Base-by-base conservation (phyloP, 2,888 invertebrate species). In the Alitta virens region DNA sequence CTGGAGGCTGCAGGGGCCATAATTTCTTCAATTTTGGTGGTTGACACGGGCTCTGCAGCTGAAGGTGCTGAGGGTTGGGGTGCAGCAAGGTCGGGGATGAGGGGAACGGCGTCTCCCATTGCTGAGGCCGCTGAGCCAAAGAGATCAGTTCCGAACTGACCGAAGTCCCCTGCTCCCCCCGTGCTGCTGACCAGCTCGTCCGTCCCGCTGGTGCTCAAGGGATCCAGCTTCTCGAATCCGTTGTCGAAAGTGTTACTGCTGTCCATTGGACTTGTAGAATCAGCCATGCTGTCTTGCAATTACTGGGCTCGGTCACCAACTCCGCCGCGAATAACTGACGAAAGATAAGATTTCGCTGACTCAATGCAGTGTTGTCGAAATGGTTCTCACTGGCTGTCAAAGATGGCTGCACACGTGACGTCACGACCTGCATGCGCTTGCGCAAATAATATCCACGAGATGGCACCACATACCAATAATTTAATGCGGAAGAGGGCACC, bases 211-310 rank as follows among this genome's bases (percentile, higher is more conserved):
- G 33, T 7, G 18, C 38, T 43, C 26, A 43, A 27, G 25, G 64
- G 57, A 27, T 63, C 62, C 52, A 68, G 56, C 50, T 67, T 68
- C 59, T 68, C 68, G 60, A 68, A 68, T 46, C 67, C 68, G 51
- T 66, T 66, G 50, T 68, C 68, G 60, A 66, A 64, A 59, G 50
- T 64, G 33, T 33, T 33, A 25, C 43, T 54, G 60, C 62, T 54
- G 38, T 60, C 60, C 9, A 53, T 59, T 46, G n/a, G 46, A 46
- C 46, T 46, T 16, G 46, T 18, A 18, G 46, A 21, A 24, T 59
- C 59, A 40, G 59, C 52, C 59, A 59, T 59, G 59, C 38, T 51
- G 5, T 33, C 7, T 33, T 33, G 33, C 33, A 33, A 5, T 33
- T 12, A 33, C 33, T 33, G 33, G 12, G 33, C 33, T 33, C 5